Base-by-base conservation (phyloP, 2,888 invertebrate species). In the Pandemis heparana region DNA sequence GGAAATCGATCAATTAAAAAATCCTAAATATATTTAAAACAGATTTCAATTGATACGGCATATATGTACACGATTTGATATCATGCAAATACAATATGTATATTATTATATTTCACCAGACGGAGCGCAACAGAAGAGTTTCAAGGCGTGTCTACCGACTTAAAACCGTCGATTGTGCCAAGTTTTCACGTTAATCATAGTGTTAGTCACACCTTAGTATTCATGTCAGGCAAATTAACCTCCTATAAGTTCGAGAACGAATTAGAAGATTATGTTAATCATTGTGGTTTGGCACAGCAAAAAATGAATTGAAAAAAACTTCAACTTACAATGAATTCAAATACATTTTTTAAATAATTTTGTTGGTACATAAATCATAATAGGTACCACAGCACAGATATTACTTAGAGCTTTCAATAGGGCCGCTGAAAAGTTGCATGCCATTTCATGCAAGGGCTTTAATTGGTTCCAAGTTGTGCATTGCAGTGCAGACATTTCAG, bases 101-200 rank as follows among this genome's bases (percentile, higher is more conserved):
- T 6, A 12, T 0, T 12, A 14, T 14, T 46, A 1, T 14, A 9
- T 5, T 5, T 16, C 1, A 5, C 56, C 23, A 12, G 10, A 56
- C 10, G 56, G 12, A 56, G 23, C 12, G 56, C 5, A 56, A 56
- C 16, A 16, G 83, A 82, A 81, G 85, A 82, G 83, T 81, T 84
- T 83, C 82, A 85, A 76, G 83, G 80, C 81, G 76, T 82, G 75
- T 80, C 77, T 41, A 41, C 5, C 1, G 62, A 10, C 18, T 43
- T 43, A 2, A 18, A 18, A 18, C 18, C 5, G 63, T 83, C 81
- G 80, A 77, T 84, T 83, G 85, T 87, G 82, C 87, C 82, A 87
- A 89, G 85, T 88, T 82, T 85, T 87, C 74, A 74, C 77, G 76
- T 82, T 82, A 82, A 79, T 82, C 83, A 82, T 79, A 75, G 79